Conservation (phyloP, 1,140 invertebrate species). For the Conopomorpha cramerella region DNA sequence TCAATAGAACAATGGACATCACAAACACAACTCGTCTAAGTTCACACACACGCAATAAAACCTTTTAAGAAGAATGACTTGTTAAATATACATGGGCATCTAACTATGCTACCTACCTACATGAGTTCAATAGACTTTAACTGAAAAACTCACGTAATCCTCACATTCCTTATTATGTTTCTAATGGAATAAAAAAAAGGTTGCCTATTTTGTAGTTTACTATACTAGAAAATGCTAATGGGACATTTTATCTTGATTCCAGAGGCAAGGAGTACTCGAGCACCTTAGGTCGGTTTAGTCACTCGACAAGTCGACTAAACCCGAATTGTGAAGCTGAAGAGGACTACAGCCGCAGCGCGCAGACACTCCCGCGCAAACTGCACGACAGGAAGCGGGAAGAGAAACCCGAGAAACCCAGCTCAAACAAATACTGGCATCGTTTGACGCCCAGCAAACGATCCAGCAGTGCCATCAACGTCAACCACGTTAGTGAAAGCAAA, state of each 20-base stretch:
- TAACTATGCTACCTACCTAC: too few species aligned
- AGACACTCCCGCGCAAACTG: conserved; percentile 77
- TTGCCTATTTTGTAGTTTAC: too few species aligned
- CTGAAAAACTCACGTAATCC: too few species aligned
- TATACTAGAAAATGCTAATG: conserved; percentile 15
- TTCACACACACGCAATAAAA: too few species aligned
- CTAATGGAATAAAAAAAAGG: too few species aligned
- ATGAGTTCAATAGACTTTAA: too few species aligned
- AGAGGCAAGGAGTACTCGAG: conserved; percentile 64
- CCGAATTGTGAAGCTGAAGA: conserved; percentile 59
- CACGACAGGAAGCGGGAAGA: conserved; percentile 58
- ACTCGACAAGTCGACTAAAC: conserved; percentile 72
- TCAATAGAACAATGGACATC: too few species aligned
- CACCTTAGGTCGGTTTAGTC: conserved; percentile 78
- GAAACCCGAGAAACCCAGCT: conserved; percentile 53
- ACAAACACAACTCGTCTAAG: too few species aligned
- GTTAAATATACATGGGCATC: too few species aligned
- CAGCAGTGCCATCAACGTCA: conserved; percentile 75
- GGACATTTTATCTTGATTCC: conserved; percentile 37
- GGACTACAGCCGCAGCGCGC: conserved; percentile 68
- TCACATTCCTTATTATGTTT: too few species aligned
- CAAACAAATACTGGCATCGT: conserved; percentile 50
- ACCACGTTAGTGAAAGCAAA: conserved; percentile 65
- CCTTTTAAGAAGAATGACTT: too few species aligned
- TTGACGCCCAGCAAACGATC: conserved; percentile 62